Evolutionary conservation across 2,113 vertebrate genomes (phyloP), one percentile per base, ranked within the genome.

Genomic region (Rhinolophus sinicus): DNA sequence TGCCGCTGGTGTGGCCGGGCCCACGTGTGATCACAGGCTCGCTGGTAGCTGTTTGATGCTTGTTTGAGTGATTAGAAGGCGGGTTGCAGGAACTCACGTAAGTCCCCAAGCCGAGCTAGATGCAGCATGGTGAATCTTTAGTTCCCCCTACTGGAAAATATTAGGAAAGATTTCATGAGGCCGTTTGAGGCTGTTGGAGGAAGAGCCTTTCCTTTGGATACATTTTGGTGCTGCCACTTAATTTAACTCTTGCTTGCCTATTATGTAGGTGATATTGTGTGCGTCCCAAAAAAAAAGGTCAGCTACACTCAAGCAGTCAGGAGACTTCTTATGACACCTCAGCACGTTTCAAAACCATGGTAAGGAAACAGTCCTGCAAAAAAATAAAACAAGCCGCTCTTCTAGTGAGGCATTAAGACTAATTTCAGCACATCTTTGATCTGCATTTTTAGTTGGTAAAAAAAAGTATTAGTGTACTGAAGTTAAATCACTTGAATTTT

Each of bases 81-180:
- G 62, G 44, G 88, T 76, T 93, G 58, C 52, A 38, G 54, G 90
- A 85, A 90, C 96, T 77, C 90, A 60, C 50, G 77, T 84, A 60
- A 47, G 65, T 73, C 86, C 44, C 12, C 3, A 24, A n/a, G 22
- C 28, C 6, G 7, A 86, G 92, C 70, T 24, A 6, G 16, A 64
- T 5, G 60, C 83, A 93, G 30, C 95, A 97, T 72, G 56, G 97
- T 98, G 99, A 99, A 98, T 97, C 99, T 98, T 98, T 98, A 99
- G 99, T 99, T 98, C 99, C 99, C 99, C 99, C 99, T 99, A 98
- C 99, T 99, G 99, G 97, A 95, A 73, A 16, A 56, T 50, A 38
- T 70, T 72, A 33, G 95, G 14, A 95, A 97, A 78, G 72, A 50
- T 38, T 33, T 67, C 35, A 62, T 75, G 83, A 81, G 88, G 50